These are phyloP conservation scores for Danio kyathit DNA, from an alignment of 2,797 vertebrate genomes.

Conservation along the genomic window DNA sequence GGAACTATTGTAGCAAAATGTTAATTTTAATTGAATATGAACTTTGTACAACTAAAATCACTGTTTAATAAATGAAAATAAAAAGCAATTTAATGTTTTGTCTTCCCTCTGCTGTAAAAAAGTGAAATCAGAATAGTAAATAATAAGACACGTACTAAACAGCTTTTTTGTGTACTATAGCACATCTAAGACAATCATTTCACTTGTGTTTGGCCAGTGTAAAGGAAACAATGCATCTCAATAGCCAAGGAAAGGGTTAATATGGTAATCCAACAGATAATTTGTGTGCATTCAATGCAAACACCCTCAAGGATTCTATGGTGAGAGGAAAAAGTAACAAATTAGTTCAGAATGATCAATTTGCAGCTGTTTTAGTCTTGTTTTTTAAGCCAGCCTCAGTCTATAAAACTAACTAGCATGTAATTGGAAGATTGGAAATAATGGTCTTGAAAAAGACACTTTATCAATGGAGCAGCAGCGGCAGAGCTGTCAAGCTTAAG, in stretches of 20 bases:
- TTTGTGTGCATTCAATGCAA: slow-evolving; percentile 40
- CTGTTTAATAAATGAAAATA: too few relatives aligned
- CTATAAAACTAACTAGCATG: slow-evolving; percentile 60
- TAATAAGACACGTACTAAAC: too few relatives aligned
- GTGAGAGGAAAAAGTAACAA: slow-evolving; percentile 42
- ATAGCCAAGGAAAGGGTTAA: slow-evolving; percentile 23
- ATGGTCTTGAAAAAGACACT: slow-evolving; percentile 68
- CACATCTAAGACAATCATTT: too few relatives aligned
- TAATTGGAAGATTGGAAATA: slow-evolving; percentile 65
- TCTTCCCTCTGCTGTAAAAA: too few relatives aligned
- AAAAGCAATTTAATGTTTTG: too few relatives aligned
- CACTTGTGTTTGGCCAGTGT: not conserved
- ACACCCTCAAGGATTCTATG: slow-evolving; percentile 10
- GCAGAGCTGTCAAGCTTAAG: slow-evolving; percentile 47
- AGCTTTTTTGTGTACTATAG: too few relatives aligned
- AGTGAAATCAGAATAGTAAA: too few relatives aligned
- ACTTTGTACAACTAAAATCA: too few relatives aligned
- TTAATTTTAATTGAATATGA: too few relatives aligned
- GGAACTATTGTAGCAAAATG: too few relatives aligned
- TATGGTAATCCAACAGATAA: slow-evolving; percentile 41
- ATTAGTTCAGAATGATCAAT: slow-evolving; percentile 47
- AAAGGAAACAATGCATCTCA: not conserved
- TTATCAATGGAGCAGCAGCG: slow-evolving; percentile 47
- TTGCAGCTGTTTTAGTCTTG: slow-evolving; percentile 56
- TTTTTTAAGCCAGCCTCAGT: slow-evolving; percentile 54